Evolutionary conservation across 2,888 invertebrate genomes (phyloP).

Genomic region (Eupithecia vulgata): DNA sequence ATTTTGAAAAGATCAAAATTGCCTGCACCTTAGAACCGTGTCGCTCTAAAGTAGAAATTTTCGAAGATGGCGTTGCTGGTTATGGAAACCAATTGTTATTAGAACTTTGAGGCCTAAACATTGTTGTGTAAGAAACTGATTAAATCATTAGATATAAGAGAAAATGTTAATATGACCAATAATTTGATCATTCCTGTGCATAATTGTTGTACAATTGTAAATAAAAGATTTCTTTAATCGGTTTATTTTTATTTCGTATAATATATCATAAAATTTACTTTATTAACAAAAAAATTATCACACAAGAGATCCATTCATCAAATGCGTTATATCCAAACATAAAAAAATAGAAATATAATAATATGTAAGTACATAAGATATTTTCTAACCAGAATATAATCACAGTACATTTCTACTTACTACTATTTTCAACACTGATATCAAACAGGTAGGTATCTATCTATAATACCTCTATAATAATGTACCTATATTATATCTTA

Average conservation of each 20-base stretch:
- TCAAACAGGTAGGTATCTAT: background rate
- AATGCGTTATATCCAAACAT: background rate
- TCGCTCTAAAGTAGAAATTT: background rate
- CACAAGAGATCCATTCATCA: background rate
- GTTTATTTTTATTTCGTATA: background rate
- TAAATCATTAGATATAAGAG: background rate
- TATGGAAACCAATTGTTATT: background rate
- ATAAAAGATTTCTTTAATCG: background rate
- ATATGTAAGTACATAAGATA: background rate
- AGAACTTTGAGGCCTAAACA: background rate
- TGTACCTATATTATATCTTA: no score
- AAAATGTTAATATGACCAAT: background rate
- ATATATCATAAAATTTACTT: background rate
- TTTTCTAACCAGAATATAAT: background rate
- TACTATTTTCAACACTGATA: background rate
- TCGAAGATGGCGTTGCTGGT: background rate
- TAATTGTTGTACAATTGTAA: background rate
- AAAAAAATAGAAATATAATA: background rate
- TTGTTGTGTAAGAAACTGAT: background rate
- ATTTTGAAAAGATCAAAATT: background rate
- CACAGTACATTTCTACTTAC: background rate
- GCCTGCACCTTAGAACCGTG: background rate
- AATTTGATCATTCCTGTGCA: background rate
- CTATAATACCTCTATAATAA: no score
- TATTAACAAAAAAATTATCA: no score